Base-by-base conservation (phyloP, 2,888 invertebrate genomes). In the Melinaea menophilus region DNA sequence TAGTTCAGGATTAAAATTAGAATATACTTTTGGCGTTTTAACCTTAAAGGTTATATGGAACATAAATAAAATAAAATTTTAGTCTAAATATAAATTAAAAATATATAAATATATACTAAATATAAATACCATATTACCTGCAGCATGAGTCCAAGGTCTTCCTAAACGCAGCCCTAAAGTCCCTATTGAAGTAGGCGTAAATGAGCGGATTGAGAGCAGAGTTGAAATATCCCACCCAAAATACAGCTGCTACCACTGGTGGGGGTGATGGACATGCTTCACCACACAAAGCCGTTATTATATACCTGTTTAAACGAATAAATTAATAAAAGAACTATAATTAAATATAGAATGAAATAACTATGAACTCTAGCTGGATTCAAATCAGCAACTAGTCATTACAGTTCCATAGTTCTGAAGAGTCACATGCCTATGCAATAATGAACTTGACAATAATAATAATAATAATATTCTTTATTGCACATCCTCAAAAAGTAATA, bases 181-280 rank as follows among this genome's bases (percentile, higher is more conserved):
- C 99, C 62, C 98, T 93, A 88, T 98, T 99, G 92, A 98, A 99
- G 90, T 98, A 98, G 48, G 99, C 98, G 91, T 98, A 98, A 82
- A 99, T 98, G 73, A 99, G 93, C 3, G 99, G 99, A 87, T 99
- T 99, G 60, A 99, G 92, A 33, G 98, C 97, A 11, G 98, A 98
- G 90, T 99, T 99, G 91, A 98, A 97, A 92, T 99, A 99, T 45
- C 99, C 99, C 64, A 98, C 95, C 99, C 99, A 99, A 91, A 99
- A 99, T 46, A 98, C 95, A 5, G 95, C 94, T 0, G 97, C 95
- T 56, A 98, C 97, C 47, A 99, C 94, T 48, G 96, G 93, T 2
- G 95, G 94, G 0, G 98, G 98, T 63, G 95, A 95, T 55, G 94
- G 94, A 84, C 97, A 98, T 4, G 93, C 91, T 60, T 92, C 91